phyloP scores from a whole-genome alignment of 1,140 invertebrate genomes.

The Whitmania pigra region DNA sequence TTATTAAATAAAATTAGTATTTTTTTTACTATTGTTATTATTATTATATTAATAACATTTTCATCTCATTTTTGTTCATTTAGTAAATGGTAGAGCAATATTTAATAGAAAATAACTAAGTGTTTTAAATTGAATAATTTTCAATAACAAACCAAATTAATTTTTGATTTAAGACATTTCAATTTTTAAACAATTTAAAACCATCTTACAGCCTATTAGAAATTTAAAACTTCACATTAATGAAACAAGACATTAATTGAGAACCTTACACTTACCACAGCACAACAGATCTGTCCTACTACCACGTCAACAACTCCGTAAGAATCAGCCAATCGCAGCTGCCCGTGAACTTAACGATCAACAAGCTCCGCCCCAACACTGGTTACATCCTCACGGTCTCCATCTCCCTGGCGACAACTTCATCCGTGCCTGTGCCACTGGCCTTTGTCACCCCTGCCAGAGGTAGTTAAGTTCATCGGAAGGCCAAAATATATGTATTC shows the following conservation, averaged over 20 bases:
- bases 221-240: neutral
- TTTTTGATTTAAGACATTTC: neutral
- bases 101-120: neutral
- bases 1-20: too few relatives aligned
- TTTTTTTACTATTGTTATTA: too few relatives aligned
- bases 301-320: neutral
- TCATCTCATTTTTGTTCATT: too few relatives aligned
- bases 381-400: neutral
- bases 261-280: neutral
- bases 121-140: neutral
- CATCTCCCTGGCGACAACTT: neutral
- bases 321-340: neutral
- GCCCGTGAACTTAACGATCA: neutral
- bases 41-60: too few relatives aligned
- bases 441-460: neutral
- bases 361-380: slow-evolving; percentile 2
- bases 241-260: neutral
- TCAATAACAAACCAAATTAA: neutral
- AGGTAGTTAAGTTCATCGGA: neutral
- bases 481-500: neutral
- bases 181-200: neutral
- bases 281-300: neutral
- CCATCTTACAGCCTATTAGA: neutral
- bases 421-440: neutral
- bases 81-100: too few relatives aligned